Evolutionary conservation across 2,797 vertebrate genomes (phyloP).

Genomic region (Clarias pachynema): DNA sequence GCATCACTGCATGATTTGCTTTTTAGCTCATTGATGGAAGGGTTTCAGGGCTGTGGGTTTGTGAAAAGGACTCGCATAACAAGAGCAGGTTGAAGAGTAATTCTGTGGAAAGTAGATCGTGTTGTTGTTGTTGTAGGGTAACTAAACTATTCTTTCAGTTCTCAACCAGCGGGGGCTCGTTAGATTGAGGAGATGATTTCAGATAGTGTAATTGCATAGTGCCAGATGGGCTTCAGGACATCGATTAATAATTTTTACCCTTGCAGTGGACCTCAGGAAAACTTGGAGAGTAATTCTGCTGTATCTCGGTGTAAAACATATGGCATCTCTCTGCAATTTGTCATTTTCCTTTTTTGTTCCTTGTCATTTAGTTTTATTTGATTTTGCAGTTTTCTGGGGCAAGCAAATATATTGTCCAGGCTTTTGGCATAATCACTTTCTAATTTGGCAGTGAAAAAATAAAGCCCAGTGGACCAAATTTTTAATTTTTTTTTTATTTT

Average conservation of each 20-base stretch:
- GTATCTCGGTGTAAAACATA: background rate
- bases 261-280: constrained; percentile 1
- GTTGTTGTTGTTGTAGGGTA: background rate
- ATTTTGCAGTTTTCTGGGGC: background rate
- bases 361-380: background rate
- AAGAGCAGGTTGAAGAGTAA: constrained; percentile 27
- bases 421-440: background rate
- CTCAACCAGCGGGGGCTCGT: constrained; percentile 44
- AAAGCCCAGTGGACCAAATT: background rate
- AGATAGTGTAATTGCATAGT: constrained; percentile 32
- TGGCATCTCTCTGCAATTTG: background rate
- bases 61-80: background rate
- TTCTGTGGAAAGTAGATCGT: constrained; percentile 17
- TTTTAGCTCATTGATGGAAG: background rate
- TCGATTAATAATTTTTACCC: constrained; percentile 26
- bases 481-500: no score
- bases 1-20: background rate
- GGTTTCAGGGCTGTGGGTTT: background rate
- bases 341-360: background rate
- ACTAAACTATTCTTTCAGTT: constrained; percentile 9
- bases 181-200: constrained; percentile 37
- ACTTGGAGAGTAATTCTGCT: background rate
- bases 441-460: background rate
- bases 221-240: constrained; percentile 38
- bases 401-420: background rate